Base-by-base conservation (phyloP, 2,113 vertebrate species). In the Callionymus lyra region DNA sequence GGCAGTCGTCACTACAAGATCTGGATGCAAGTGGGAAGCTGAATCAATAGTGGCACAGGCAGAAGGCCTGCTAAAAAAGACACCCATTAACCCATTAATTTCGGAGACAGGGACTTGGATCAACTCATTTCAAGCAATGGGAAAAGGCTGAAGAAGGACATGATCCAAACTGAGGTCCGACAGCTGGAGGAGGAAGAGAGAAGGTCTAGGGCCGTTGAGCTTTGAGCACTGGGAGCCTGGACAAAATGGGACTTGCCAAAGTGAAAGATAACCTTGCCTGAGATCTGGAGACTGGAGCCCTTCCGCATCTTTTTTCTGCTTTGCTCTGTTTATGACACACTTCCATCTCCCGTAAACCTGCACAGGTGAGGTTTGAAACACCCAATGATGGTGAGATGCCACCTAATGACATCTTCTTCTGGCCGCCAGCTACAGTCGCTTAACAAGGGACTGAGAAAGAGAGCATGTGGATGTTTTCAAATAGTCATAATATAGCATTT, bases 1-100 rank as follows among this genome's bases (percentile, higher is more conserved):
- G 6, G 38, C 16, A 43, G 44, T 33, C 1, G 6, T 45, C 45
- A 18, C 12, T 6, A 55, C 12, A 27, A 50, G 45, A 38, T 40
- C 17, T 15, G 45, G 38, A 44, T 4, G n/a, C 17, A 63, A 56
- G 10, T 63, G 44, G 35, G 15, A 6, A 52, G 49, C 40, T 31
- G 13, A 21, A n/a, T 12, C 11, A 43, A 27, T 40, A 18, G 34
- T 54, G 17, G 32, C 13, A 34, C 55, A 59, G 10, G 34, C 38
- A 21, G 12, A 46, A 49, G 6, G 33, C 31, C 50, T 18, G 33
- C 4, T 6, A 16, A 12, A 45, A 11, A 15, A 6, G 10, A 10
- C 15, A 31, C 11, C 32, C 11, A 44, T 27, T 6, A 31, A 33
- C n/a, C n/a, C n/a, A n/a, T n/a, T n/a, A n/a, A n/a, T n/a, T 31